Conservation (phyloP, 2,797 vertebrate genomes). For the Phataginus tricuspis region DNA sequence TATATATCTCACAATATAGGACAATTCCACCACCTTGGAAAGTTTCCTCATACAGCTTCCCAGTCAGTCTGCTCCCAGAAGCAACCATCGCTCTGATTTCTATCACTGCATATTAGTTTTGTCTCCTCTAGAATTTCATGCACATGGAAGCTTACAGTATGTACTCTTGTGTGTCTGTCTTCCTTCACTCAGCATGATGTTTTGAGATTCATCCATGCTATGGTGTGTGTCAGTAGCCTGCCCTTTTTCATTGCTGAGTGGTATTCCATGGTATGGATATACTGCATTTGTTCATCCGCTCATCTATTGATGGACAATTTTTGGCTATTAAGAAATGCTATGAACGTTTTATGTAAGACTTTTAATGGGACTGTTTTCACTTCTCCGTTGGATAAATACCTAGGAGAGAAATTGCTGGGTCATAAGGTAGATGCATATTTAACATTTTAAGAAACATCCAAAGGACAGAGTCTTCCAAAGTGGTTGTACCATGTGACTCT, state of each 20-base stretch:
- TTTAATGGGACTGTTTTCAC: background rate
- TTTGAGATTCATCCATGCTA: background rate
- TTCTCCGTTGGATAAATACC: background rate
- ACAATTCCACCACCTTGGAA: background rate
- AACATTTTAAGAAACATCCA: background rate
- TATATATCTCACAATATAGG: background rate
- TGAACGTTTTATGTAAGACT: background rate
- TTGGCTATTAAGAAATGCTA: background rate
- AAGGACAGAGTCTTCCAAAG: background rate
- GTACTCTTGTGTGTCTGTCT: background rate
- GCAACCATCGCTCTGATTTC: background rate
- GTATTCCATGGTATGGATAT: accelerated
- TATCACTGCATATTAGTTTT: background rate
- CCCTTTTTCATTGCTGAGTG: background rate
- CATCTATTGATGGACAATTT: background rate
- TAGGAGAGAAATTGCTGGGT: background rate
- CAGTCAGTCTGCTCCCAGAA: background rate
- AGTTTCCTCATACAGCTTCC: background rate
- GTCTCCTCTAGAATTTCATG: background rate
- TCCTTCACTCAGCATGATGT: background rate
- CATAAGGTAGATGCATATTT: background rate
- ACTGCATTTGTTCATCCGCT: background rate
- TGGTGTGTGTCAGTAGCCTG: background rate
- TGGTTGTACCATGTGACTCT: background rate
- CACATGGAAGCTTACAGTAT: background rate